Conservation (phyloP, 2,113 vertebrate species). For the Pygathrix nemaeus region DNA sequence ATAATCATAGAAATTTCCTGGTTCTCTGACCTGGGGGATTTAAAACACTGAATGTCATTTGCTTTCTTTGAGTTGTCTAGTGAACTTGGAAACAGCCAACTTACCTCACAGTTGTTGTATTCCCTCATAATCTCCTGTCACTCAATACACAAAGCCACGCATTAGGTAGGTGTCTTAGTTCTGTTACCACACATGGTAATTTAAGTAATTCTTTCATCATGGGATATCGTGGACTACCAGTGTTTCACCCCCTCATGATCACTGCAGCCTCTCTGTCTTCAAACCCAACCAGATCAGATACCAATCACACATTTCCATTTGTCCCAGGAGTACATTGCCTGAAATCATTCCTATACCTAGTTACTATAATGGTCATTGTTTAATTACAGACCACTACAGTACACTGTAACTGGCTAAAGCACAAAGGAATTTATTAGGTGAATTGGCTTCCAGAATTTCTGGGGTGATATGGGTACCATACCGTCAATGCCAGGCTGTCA, state of each 20-base stretch:
- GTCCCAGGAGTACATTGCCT: neutral
- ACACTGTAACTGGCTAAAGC: neutral
- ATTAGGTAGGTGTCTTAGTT: neutral
- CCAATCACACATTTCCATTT: neutral
- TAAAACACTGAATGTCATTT: neutral
- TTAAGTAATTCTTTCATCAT: neutral
- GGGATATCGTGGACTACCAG: neutral
- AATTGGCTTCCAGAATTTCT: conserved; percentile 18
- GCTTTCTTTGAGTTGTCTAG: neutral
- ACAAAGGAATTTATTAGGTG: neutral
- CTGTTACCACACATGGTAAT: neutral
- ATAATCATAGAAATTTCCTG: neutral
- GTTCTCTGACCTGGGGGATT: neutral
- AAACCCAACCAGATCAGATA: neutral
- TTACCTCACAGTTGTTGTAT: neutral
- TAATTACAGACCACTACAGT: neutral
- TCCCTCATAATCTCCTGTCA: neutral
- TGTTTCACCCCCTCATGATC: neutral
- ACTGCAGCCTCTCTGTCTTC: neutral
- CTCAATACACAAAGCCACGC: neutral
- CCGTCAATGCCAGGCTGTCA: neutral
- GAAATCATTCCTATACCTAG: neutral
- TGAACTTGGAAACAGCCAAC: neutral
- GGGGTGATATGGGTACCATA: neutral
- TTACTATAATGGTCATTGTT: neutral